Base-by-base conservation (phyloP, 2,113 vertebrate genomes). In the Podocnemis expansa region DNA sequence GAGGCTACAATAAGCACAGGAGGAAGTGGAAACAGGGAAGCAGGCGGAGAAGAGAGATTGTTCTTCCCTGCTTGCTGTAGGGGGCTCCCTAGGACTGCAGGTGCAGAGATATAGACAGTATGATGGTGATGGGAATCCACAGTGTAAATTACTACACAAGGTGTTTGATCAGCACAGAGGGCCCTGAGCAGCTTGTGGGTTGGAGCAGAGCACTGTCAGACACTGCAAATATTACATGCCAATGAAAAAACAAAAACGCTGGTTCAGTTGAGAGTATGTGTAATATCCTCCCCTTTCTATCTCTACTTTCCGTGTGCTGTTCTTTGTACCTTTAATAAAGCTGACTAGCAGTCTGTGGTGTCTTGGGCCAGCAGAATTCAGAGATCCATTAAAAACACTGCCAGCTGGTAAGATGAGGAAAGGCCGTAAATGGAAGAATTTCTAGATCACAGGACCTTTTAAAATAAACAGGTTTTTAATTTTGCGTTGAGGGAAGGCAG, bases 221-320 rank as follows among this genome's bases (percentile, higher is more conserved):
- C 13, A 17, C 16, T 70, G n/a, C 19, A 45, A 38, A 16, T 76
- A 5, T 76, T 67, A 58, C 16, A 47, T 56, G 25, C 73, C 12
- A 27, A 10, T 43, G 45, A 76, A 54, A 78, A 16, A 2, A 7
- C 0, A 7, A 11, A n/a, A 12, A 1, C 8, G 67, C 38, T 75
- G 41, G 21, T 88, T 56, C 60, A 87, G 34, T 38, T 91, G 88
- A 88, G 91, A 91, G 51, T 60, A 54, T 63, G 47, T 6, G 49
- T 84, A n/a, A 87, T 78, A 43, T 34, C 60, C 24, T 60, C 73
- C 47, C 14, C 56, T 91, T 87, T 83, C 52, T 29, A 11, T 38
- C 6, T 5, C 5, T 38, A 21, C 0, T 1, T 24, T 25, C 34
- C 86, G 55, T 80, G 49, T 67, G 82, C 80, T 89, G 10, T 73